Conservation (phyloP, 1,140 invertebrate genomes). For the Diplogasteroides magnus region DNA sequence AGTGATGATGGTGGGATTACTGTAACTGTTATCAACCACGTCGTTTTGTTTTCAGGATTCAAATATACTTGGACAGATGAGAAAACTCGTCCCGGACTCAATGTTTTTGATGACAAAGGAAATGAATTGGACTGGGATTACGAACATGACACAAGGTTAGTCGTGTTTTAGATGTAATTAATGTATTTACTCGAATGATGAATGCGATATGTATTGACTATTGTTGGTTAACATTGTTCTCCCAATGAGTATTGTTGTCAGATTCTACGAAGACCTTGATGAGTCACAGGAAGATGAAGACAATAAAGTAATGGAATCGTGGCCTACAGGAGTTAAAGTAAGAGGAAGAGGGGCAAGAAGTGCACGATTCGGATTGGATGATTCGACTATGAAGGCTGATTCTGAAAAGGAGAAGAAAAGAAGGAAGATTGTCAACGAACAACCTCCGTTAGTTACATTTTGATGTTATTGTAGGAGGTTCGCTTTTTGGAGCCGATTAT, state of each 20-base stretch:
- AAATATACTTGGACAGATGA: conserved; percentile 26
- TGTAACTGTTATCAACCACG: conserved; percentile 7
- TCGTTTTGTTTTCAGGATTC: conserved; percentile 11
- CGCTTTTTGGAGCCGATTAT: too few species aligned
- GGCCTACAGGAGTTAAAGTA: conserved; percentile 18
- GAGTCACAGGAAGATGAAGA: conserved; percentile 11
- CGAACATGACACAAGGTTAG: conserved; percentile 49
- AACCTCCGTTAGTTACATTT: too few species aligned
- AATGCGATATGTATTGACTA: too few species aligned
- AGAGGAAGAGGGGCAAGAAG: conserved; percentile 9
- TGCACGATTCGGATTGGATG: conserved; percentile 3
- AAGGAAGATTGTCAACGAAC: conserved; percentile 5
- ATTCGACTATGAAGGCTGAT: conserved; percentile 8
- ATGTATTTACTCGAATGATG: background rate
- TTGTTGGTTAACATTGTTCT: too few species aligned
- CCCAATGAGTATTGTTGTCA: background rate
- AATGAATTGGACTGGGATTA: conserved; percentile 52
- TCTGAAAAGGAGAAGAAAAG: background rate
- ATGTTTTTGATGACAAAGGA: conserved; percentile 49
- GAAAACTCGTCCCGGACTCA: conserved; percentile 43
- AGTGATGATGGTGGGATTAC: too few species aligned
- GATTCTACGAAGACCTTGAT: conserved; percentile 19
- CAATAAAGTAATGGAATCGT: conserved; percentile 5
- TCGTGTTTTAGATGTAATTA: background rate
- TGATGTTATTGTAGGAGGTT: too few species aligned